phyloP scores from a whole-genome alignment of 2,113 vertebrate genomes.

The Lasiurus cinereus region DNA sequence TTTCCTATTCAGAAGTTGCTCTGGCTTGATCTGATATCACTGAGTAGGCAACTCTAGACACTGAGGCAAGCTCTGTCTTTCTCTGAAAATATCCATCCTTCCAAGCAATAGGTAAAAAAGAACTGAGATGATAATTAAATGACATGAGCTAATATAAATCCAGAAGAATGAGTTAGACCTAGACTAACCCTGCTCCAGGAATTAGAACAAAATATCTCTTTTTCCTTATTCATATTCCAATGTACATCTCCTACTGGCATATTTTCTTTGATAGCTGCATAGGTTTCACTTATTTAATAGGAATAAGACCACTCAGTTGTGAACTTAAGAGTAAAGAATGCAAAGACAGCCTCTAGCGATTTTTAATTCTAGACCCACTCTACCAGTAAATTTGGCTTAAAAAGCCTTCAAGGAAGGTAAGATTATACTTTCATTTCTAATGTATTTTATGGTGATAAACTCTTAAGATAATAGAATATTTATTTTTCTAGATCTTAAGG shows the following conservation, averaged over 20 bases:
- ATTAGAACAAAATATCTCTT: background rate
- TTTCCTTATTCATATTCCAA: background rate
- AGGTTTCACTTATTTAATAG: conserved; percentile 1
- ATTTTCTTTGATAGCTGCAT: background rate
- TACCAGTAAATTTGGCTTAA: background rate
- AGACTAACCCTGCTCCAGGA: background rate
- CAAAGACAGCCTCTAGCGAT: background rate
- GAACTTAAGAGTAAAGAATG: background rate
- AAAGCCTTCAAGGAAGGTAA: background rate
- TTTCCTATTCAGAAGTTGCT: conserved; percentile 6
- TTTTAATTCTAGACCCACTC: conserved; percentile 29
- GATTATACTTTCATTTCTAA: conserved; percentile 35
- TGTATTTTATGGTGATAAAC: background rate
- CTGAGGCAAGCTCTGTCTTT: background rate
- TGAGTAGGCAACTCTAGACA: background rate
- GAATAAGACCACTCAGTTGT: background rate
- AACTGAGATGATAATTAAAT: background rate
- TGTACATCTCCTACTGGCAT: background rate
- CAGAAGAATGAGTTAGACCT: background rate
- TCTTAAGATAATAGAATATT: background rate
- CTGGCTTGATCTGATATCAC: background rate
- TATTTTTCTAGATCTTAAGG: conserved; percentile 1
- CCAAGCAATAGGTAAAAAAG: background rate
- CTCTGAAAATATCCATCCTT: conserved; percentile 15
- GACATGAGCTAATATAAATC: too few relatives aligned